Evolutionary conservation across 2,113 vertebrate species (phyloP), one percentile per base, ranked within the genome.

Genomic region (Elaphurus davidianus): DNA sequence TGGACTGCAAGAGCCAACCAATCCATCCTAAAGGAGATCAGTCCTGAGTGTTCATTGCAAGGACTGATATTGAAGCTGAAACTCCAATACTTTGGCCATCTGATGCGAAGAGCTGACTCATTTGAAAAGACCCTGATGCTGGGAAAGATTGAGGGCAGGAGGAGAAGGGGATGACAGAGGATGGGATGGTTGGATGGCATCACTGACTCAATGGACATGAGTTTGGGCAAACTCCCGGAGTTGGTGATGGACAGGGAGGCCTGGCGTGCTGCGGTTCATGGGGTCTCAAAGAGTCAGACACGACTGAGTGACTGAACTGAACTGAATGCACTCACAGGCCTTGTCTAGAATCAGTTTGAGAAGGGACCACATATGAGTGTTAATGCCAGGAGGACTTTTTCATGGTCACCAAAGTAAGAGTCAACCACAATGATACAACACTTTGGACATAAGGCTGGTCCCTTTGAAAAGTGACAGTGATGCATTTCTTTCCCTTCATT

Each of bases 31-130:
- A 67, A 67, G 7, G 33, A 67, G 33, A 67, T 36, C 64, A 67
- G 16, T 67, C 33, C 33, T 67, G 64, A 8, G 17, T 67, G 33
- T 67, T 67, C 17, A 36, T 21, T 67, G 64, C 1, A 67, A 36
- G 8, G 64, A 67, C 64, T 36, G 64, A 67, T 67, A 2, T 21
- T 67, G 64, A 67, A 67, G 64, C 33, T 67, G 33, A 67, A 19
- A 67, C n/a, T 67, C 64, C 8, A 67, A 1, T 67, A 67, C 16
- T n/a, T 19, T 0, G 0, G 33, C 33, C 64, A 67, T 2, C 7
- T 67, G 16, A 36, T 21, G 33, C 2, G 33, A 67, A n/a, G 62
- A 67, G 33, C 62, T 64, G 62, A n/a, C 16, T 67, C 62, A 67
- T 67, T 67, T n/a, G 16, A n/a, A n/a, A 64, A 67, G 62, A 67